A percentile compares a stretch with the other conserved stretches of the same genome.
phyloP scores from a whole-genome alignment of 2,888 invertebrate genomes.

The Caenorhabditis sulstoni region DNA sequence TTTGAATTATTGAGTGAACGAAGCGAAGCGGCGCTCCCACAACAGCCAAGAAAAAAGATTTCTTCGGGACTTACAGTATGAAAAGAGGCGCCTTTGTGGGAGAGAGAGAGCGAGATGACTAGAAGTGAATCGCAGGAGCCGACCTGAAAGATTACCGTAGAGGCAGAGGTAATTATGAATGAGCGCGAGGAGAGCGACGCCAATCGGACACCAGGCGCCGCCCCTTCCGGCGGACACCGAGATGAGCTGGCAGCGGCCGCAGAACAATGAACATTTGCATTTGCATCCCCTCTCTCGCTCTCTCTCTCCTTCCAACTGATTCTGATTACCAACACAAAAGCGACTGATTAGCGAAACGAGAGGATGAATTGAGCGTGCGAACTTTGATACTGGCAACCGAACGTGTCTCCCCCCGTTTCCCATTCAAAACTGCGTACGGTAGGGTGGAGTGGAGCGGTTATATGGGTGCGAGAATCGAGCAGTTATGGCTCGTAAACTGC shows the following conservation, averaged over 20 bases:
- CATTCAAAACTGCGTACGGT: constrained; percentile 4
- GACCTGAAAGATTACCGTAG: constrained; percentile 5
- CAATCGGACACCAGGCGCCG: constrained; percentile 36
- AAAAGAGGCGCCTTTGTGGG: not conserved
- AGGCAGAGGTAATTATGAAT: not conserved
- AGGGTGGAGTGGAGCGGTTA: constrained; percentile 1
- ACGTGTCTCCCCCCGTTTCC: not conserved
- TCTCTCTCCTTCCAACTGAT: too few species aligned
- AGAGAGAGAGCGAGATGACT: constrained; percentile 6
- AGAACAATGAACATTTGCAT: constrained; percentile 7
- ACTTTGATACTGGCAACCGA: not conserved
- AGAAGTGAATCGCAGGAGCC: not conserved
- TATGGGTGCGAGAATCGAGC: constrained; percentile 36
- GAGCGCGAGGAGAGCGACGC: not conserved
- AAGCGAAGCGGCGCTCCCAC: not conserved
- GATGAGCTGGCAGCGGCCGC: constrained; percentile 11
- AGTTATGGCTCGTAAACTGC: constrained; percentile 35
- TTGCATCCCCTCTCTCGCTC: constrained; percentile 1
- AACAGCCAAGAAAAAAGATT: constrained; percentile 2
- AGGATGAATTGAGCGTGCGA: constrained; percentile 21
- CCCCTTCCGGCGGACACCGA: not conserved
- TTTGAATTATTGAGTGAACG: constrained; percentile 36
- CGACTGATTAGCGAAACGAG: constrained; percentile 2
- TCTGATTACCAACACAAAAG: constrained; percentile 34
- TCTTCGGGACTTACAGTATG: constrained; percentile 33